Percentiles rank a stretch among this genome's conserved stretches.
These are phyloP conservation scores for Penaeus indicus DNA, from an alignment of 1,140 invertebrate species.

Conservation along the genomic window DNA sequence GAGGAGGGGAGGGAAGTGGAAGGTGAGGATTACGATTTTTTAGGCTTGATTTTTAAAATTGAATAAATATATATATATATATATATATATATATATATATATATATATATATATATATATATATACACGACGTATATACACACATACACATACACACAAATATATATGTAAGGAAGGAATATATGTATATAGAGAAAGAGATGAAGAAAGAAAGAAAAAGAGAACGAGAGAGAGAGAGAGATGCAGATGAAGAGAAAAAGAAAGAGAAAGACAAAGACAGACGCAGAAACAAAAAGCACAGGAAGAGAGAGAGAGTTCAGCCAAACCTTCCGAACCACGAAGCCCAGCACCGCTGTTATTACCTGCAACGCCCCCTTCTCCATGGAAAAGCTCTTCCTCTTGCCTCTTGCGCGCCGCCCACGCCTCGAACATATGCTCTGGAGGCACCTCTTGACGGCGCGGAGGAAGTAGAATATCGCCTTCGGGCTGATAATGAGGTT, in stretches of 20 bases:
- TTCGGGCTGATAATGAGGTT: slow-evolving; percentile 76
- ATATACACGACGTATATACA: not conserved
- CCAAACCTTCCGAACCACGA: not conserved
- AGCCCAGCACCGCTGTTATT: not conserved
- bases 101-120: slow-evolving; percentile 15
- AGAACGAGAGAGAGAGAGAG: slow-evolving; percentile 35
- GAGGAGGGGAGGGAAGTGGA: too few species aligned
- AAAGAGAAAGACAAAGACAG: slow-evolving; percentile 31
- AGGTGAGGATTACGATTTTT: too few species aligned
- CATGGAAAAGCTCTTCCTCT: slow-evolving; percentile 56
- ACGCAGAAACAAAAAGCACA: not conserved
- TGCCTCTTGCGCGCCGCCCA: slow-evolving; percentile 24
- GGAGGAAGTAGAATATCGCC: slow-evolving; percentile 72
- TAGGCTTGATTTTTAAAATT: too few species aligned
- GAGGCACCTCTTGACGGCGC: slow-evolving; percentile 67
- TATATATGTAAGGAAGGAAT: too few species aligned
- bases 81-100: slow-evolving; percentile 29
- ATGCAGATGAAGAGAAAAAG: not conserved
- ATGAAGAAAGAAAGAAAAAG: slow-evolving; percentile 11
- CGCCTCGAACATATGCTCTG: slow-evolving; percentile 63
- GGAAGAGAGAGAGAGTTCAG: not conserved
- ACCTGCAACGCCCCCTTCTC: slow-evolving; percentile 58
- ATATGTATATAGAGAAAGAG: not conserved
- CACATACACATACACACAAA: too few species aligned
- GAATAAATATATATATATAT: slow-evolving; percentile 36